Percentiles rank a stretch among this genome's conserved stretches.
phyloP scores from a whole-genome alignment of 2,888 invertebrate genomes.

The Sepioteuthis lessoniana region DNA sequence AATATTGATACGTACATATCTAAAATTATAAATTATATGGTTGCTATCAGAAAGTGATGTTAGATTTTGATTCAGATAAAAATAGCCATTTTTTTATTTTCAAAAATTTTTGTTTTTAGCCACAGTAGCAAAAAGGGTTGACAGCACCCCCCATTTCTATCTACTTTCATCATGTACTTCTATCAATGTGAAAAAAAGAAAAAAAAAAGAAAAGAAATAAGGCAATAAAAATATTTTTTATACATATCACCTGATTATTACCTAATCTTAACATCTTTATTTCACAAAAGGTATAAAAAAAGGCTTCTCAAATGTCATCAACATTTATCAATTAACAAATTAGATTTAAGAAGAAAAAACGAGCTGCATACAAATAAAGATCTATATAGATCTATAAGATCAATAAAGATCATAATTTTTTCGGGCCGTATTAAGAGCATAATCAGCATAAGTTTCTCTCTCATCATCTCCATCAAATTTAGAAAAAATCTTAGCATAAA shows the following conservation, averaged over 20 bases:
- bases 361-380: not conserved
- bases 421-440: slow-evolving; percentile 45
- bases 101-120: not conserved
- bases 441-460: not conserved
- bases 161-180: not conserved
- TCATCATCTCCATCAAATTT: slow-evolving; percentile 39
- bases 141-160: not conserved
- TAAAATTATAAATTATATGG: not conserved
- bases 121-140: too few species aligned
- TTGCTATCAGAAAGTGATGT: not conserved
- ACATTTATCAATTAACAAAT: not conserved
- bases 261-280: not conserved
- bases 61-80: slow-evolving; percentile 1
- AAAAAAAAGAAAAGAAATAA: too few species aligned
- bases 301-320: not conserved
- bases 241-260: not conserved
- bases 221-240: not conserved
- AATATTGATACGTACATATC: not conserved
- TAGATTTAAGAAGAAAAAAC: not conserved
- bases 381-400: not conserved
- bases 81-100: not conserved
- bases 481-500: slow-evolving; percentile 15
- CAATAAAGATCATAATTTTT: slow-evolving; percentile 24
- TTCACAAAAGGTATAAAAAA: not conserved
- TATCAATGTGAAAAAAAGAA: not conserved